Percentiles rank a stretch among this genome's conserved stretches.
phyloP scores from a whole-genome alignment of 2,888 invertebrate species.

The Aspidiotus destructor region DNA sequence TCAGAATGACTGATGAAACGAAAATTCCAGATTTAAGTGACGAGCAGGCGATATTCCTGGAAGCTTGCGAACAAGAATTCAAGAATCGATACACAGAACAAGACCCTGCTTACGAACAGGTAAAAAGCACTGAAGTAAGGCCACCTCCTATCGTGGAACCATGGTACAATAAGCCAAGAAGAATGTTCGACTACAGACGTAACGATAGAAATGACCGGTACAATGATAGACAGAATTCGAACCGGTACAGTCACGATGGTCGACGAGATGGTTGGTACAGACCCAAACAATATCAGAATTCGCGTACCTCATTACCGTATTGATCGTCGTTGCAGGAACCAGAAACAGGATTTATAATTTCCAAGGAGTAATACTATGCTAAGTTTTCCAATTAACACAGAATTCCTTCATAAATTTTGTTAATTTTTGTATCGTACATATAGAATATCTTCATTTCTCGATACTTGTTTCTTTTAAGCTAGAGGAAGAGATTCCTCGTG shows the following conservation, averaged over 20 bases:
- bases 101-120: constrained; percentile 17
- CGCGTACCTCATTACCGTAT: neutral
- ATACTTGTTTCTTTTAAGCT: too few relatives aligned
- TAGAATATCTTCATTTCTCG: too few relatives aligned
- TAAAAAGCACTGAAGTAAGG: constrained; percentile 11
- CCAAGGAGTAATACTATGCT: too few relatives aligned
- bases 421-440: too few relatives aligned
- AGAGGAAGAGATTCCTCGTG: too few relatives aligned
- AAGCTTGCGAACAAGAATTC: constrained; percentile 16
- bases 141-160: constrained; percentile 18
- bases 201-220: neutral
- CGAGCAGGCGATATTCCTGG: constrained; percentile 10
- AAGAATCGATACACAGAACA: constrained; percentile 13
- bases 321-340: neutral
- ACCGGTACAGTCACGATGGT: neutral
- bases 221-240: constrained; percentile 2
- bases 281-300: neutral
- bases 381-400: too few relatives aligned
- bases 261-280: neutral
- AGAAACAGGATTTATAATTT: too few relatives aligned
- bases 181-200: constrained; percentile 9
- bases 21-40: neutral
- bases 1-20: too few relatives aligned
- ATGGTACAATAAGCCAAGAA: constrained; percentile 22
- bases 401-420: too few relatives aligned